phyloP scores from a whole-genome alignment of 2,113 vertebrate species.

The Sarotherodon lohbergeri region DNA sequence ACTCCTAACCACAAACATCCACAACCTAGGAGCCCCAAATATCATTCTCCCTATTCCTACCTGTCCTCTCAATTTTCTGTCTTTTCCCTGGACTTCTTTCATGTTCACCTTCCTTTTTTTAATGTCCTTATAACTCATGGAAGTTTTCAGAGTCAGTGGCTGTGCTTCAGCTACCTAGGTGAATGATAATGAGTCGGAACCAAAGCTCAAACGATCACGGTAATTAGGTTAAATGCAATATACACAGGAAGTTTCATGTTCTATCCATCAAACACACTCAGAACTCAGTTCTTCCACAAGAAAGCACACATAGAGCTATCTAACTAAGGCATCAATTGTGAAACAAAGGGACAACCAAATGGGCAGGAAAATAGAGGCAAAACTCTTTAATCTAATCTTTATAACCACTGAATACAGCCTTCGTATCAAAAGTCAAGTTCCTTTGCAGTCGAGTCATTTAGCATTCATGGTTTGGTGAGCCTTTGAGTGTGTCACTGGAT shows the following conservation, averaged over 20 bases:
- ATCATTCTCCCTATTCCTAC: neutral
- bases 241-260: neutral
- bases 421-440: conserved; percentile 20
- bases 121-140: neutral
- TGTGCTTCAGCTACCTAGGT: conserved; percentile 4
- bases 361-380: conserved; percentile 17
- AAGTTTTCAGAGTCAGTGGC: neutral
- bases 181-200: conserved; percentile 41
- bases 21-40: neutral
- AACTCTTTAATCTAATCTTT: conserved; percentile 32
- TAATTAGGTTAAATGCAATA: neutral
- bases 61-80: neutral
- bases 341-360: conserved; percentile 22
- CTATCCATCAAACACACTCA: neutral
- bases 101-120: neutral
- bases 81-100: neutral
- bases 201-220: conserved; percentile 13
- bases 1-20: conserved; percentile 24
- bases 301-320: neutral
- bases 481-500: conserved; percentile 33
- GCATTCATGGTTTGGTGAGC: conserved; percentile 40
- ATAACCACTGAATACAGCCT: neutral
- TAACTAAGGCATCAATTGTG: neutral
- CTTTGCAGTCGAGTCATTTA: conserved; percentile 28
- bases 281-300: neutral